These are phyloP conservation scores for Acronicta aceris DNA, from an alignment of 2,888 invertebrate species.

Conservation along the genomic window DNA sequence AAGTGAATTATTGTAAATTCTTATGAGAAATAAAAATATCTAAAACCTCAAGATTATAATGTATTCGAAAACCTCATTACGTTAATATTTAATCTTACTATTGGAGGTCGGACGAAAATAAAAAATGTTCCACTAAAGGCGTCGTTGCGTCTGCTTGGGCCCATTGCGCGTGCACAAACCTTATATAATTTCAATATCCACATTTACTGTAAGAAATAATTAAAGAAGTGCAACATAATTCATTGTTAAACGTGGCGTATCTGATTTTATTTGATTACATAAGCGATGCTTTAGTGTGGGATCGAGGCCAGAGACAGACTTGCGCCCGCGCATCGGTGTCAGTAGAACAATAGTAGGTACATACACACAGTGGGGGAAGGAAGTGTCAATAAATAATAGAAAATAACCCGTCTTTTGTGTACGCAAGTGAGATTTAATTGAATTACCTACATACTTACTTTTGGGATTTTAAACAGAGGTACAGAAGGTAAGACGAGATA, in stretches of 20 bases:
- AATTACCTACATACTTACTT: slow-evolving; percentile 5
- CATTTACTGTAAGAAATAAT: slow-evolving; percentile 54
- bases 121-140: too few relatives aligned
- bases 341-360: slow-evolving; percentile 73
- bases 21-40: too few relatives aligned
- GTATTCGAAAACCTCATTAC: too few relatives aligned
- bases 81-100: too few relatives aligned
- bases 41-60: too few relatives aligned
- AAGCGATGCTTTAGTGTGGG: slow-evolving; percentile 79
- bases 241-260: slow-evolving; percentile 59
- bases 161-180: slow-evolving; percentile 41
- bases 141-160: slow-evolving; percentile 10
- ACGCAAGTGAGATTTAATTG: slow-evolving; percentile 33
- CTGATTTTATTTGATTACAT: slow-evolving; percentile 72
- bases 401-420: slow-evolving; percentile 37
- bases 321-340: slow-evolving; percentile 74
- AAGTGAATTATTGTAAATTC: too few relatives aligned
- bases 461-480: background rate
- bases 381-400: slow-evolving; percentile 55
- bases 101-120: too few relatives aligned
- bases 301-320: slow-evolving; percentile 71
- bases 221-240: slow-evolving; percentile 62
- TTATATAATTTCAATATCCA: slow-evolving; percentile 52
- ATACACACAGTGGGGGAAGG: slow-evolving; percentile 56
- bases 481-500: too few relatives aligned